Conservation (phyloP, 1,140 invertebrate genomes). For the Tetramorium parvispinum region DNA sequence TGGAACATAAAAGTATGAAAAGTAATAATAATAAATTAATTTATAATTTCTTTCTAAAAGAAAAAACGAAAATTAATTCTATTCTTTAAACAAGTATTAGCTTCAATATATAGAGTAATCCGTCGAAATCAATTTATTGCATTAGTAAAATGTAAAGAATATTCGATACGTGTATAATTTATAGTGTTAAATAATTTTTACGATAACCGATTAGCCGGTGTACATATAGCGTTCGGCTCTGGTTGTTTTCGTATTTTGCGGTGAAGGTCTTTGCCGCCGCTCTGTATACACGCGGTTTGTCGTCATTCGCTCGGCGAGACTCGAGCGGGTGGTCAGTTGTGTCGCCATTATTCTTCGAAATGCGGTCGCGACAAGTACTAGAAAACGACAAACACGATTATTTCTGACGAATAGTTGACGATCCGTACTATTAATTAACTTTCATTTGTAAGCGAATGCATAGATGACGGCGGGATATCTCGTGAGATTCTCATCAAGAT, state of each 20-base stretch:
- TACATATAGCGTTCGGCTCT: neutral
- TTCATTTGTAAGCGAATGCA: neutral
- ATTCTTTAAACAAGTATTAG: neutral
- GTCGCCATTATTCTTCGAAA: neutral
- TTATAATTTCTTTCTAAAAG: too few species aligned
- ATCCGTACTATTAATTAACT: neutral
- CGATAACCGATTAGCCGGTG: neutral
- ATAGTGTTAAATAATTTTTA: neutral
- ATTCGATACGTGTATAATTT: neutral
- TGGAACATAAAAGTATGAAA: too few species aligned
- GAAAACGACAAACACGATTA: neutral
- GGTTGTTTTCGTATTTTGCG: neutral
- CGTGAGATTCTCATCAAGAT: neutral
- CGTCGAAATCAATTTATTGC: neutral
- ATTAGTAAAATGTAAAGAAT: neutral
- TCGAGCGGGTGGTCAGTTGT: neutral
- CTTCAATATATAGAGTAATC: neutral
- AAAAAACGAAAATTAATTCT: too few species aligned
- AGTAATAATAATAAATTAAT: too few species aligned
- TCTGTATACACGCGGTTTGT: neutral
- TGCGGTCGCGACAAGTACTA: neutral
- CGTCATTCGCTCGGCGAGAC: neutral
- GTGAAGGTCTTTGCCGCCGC: neutral
- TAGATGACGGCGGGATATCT: neutral
- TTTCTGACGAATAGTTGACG: neutral